phyloP scores from a whole-genome alignment of 2,113 vertebrate genomes.

The Pyrgilauda ruficollis region DNA sequence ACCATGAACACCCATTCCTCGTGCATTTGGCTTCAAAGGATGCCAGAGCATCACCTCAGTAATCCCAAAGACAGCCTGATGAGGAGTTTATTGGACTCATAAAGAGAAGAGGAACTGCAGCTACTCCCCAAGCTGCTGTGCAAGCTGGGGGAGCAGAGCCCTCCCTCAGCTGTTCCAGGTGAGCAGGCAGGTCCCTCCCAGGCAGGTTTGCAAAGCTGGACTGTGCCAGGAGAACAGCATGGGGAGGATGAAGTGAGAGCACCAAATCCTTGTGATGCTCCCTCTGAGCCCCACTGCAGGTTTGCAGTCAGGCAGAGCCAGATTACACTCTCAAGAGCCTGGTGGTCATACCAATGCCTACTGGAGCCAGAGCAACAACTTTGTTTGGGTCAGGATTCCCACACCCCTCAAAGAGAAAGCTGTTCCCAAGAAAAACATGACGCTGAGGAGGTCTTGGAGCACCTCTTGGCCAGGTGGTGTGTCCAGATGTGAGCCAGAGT shows the following conservation, averaged over 20 bases:
- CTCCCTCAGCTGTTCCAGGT: neutral
- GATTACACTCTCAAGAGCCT: neutral
- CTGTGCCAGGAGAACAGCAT: neutral
- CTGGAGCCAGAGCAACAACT: neutral
- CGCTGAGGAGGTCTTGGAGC: rapidly evolving
- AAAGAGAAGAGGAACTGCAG: neutral
- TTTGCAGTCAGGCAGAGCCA: neutral
- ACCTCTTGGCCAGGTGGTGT: neutral
- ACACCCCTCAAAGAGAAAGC: neutral
- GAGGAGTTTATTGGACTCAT: neutral
- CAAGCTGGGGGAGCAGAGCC: neutral
- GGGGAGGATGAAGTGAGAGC: neutral
- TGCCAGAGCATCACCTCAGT: neutral
- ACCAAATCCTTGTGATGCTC: neutral
- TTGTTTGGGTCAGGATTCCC: neutral
- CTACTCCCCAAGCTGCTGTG: neutral
- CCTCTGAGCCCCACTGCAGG: neutral
- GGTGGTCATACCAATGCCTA: neutral
- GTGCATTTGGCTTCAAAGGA: neutral
- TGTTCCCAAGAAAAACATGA: rapidly evolving
- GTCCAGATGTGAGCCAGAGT: neutral
- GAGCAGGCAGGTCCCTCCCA: neutral
- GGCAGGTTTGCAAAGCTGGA: neutral
- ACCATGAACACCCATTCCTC: neutral
- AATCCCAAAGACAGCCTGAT: neutral